These are phyloP conservation scores for Osmerus eperlanus DNA, from an alignment of 2,113 vertebrate species.

Conservation along the genomic window DNA sequence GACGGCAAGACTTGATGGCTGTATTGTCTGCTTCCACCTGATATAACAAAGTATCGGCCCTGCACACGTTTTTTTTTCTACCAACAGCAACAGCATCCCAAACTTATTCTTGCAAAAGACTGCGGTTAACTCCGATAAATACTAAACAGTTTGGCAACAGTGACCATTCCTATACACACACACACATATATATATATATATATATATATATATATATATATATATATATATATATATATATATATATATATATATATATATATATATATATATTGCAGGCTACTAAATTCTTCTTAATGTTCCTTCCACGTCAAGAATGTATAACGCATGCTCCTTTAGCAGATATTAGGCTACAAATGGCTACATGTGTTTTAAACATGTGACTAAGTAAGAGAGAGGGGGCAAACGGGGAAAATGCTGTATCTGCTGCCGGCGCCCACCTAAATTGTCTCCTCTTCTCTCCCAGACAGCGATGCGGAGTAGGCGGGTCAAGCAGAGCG, in stretches of 20 bases:
- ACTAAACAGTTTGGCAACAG: background rate
- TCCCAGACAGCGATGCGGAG: constrained; percentile 53
- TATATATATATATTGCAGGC: background rate
- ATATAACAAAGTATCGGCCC: too few species aligned
- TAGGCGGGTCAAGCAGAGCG: constrained; percentile 63
- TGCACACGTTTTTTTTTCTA: too few species aligned
- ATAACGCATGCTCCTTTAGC: constrained; percentile 50
- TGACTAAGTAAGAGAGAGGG: constrained; percentile 63
- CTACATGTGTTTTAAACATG: constrained; percentile 75
- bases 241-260: constrained; percentile 18
- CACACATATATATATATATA: constrained; percentile 5
- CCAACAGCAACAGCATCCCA: too few species aligned
- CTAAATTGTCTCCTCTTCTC: constrained; percentile 38
- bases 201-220: background rate
- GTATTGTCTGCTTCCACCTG: too few species aligned
- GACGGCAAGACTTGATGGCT: constrained; percentile 25
- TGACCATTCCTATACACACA: constrained; percentile 1
- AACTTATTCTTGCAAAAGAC: too few species aligned
- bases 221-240: background rate
- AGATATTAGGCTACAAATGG: constrained; percentile 64
- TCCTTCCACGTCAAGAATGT: constrained; percentile 43
- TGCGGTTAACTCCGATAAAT: too few species aligned
- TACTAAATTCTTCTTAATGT: constrained; percentile 43
- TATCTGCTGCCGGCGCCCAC: constrained; percentile 45
- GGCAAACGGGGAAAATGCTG: background rate